Percentiles rank a stretch among this genome's conserved stretches.
phyloP scores from a whole-genome alignment of 2,888 invertebrate species.

The Platycheirus rosarum region DNA sequence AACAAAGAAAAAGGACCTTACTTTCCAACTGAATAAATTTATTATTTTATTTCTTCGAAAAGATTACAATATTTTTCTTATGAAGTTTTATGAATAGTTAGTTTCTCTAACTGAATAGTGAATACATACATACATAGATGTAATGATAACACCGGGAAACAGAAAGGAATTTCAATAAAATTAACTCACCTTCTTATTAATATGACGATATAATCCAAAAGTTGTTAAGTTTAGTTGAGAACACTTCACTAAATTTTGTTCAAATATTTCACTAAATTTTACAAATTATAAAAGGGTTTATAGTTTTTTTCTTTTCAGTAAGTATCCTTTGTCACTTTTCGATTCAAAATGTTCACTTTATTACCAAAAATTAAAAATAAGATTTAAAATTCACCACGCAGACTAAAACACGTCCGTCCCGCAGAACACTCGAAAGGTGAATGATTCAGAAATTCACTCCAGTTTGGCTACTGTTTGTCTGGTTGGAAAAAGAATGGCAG shows the following conservation, averaged over 20 bases:
- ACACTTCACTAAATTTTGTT: not conserved
- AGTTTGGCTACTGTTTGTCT: conserved; percentile 59
- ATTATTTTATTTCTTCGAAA: no score
- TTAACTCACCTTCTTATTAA: conserved; percentile 27
- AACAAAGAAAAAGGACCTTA: no score
- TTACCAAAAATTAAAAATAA: not conserved
- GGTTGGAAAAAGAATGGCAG: conserved; percentile 7
- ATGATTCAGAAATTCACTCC: conserved; percentile 40
- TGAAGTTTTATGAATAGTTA: no score
- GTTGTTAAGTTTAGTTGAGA: not conserved
- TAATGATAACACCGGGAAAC: no score
- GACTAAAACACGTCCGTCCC: conserved; percentile 31
- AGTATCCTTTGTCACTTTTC: not conserved
- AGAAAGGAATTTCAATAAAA: no score
- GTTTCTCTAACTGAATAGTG: no score
- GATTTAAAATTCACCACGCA: conserved; percentile 34
- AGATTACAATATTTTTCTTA: no score
- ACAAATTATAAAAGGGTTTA: no score
- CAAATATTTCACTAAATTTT: not conserved
- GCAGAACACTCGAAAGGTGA: conserved; percentile 58
- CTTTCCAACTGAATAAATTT: no score
- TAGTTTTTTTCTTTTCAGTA: not conserved
- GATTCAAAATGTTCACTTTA: not conserved
- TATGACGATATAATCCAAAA: conserved; percentile 17
- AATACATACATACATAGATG: no score